Conservation (phyloP, 1,140 invertebrate species). For the Pygmarrhopalites habei region DNA sequence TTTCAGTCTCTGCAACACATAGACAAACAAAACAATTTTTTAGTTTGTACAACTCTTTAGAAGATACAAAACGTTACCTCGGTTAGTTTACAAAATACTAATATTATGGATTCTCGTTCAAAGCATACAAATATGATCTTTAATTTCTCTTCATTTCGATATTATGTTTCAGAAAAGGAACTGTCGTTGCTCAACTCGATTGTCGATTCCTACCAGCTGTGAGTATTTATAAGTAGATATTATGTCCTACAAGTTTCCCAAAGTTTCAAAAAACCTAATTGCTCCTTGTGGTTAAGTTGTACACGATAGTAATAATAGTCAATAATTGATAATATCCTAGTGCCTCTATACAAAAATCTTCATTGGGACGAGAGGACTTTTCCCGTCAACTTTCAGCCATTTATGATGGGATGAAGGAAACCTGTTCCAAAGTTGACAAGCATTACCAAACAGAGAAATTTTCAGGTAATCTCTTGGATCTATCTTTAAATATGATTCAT, state of each 20-base stretch:
- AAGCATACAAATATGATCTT: no score
- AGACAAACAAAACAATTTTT: constrained; percentile 96
- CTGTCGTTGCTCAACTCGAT: constrained; percentile 87
- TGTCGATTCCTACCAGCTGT: constrained; percentile 84
- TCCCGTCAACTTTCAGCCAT: constrained; percentile 24
- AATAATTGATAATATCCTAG: no score
- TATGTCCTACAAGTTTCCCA: no score
- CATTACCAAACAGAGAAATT: constrained; percentile 27
- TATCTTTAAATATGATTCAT: no score
- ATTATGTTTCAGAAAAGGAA: constrained; percentile 87
- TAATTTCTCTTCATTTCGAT: no score
- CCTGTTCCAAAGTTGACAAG: constrained; percentile 35
- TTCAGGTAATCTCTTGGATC: constrained; percentile 17
- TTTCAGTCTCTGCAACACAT: constrained; percentile 83
- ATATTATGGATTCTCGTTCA: no score
- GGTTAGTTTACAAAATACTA: no score
- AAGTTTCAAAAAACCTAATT: no score
- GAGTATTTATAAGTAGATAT: constrained; percentile 45
- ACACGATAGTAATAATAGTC: no score
- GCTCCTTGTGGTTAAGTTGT: no score
- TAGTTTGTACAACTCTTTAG: constrained; percentile 90
- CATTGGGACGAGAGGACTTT: constrained; percentile 37
- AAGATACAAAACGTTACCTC: constrained; percentile 86
- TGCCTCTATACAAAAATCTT: constrained; percentile 11
- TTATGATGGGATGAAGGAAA: constrained; percentile 35